A percentile compares a stretch with the other conserved stretches of the same genome.
phyloP scores from a whole-genome alignment of 2,113 vertebrate genomes.

The Lipophrys pholis region DNA sequence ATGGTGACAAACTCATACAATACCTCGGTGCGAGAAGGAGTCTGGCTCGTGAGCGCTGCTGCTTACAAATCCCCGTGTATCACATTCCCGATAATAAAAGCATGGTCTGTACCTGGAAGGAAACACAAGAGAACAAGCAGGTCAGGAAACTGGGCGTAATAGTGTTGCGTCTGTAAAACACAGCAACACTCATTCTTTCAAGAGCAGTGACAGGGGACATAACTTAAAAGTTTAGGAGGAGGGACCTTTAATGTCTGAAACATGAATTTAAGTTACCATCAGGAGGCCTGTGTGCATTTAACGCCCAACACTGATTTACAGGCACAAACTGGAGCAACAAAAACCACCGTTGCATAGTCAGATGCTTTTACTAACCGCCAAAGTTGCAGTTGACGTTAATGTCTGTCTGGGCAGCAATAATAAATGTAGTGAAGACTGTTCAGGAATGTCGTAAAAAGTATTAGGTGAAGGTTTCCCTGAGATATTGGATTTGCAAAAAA shows the following conservation, averaged over 20 bases:
- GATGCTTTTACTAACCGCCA: no score
- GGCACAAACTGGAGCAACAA: no score
- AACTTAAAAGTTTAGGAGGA: conserved; percentile 35
- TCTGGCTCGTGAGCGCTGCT: conserved; percentile 27
- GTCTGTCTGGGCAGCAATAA: no score
- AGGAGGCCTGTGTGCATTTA: background rate
- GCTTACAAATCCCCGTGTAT: conserved; percentile 63
- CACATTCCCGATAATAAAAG: conserved; percentile 69
- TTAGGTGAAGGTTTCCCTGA: no score
- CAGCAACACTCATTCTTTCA: background rate
- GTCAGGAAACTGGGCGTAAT: conserved; percentile 30
- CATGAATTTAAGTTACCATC: conserved; percentile 8
- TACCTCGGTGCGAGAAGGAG: conserved; percentile 59
- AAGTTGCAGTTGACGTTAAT: no score
- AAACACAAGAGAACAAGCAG: conserved; percentile 39
- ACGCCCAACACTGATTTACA: background rate
- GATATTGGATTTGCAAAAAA: no score
- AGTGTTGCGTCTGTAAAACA: conserved; percentile 1
- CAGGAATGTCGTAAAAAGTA: no score
- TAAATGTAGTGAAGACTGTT: no score
- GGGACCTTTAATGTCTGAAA: conserved; percentile 30
- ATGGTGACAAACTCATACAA: conserved; percentile 10
- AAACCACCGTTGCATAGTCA: no score
- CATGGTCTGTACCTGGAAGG: conserved; percentile 56
- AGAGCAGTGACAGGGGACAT: conserved; percentile 18